Evolutionary conservation across 92 coral and sea anemone species (phyloP).

Genomic region (Parazoanthus atlanticus): DNA sequence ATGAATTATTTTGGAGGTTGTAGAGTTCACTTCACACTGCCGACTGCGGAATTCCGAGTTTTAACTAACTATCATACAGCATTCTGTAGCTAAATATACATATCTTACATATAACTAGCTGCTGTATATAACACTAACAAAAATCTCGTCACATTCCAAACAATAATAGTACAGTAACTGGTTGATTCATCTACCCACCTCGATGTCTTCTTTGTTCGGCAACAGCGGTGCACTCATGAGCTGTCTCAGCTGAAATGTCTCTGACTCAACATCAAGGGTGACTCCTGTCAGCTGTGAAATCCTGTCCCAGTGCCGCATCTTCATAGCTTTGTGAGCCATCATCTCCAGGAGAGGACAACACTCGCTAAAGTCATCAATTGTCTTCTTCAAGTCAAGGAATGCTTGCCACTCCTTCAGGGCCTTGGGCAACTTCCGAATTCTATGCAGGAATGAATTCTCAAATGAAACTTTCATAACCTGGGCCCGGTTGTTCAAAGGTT

Average conservation of each 20-base stretch:
- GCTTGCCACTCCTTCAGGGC: constrained; percentile 99
- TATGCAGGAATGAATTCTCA: constrained; percentile 30
- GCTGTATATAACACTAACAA: background rate
- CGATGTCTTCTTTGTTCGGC: constrained; percentile 98
- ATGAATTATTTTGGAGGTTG: no score
- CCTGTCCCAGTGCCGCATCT: constrained; percentile 94
- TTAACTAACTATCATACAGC: no score
- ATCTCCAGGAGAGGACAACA: constrained; percentile 97
- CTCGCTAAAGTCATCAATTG: constrained; percentile 99
- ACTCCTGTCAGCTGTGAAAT: constrained; percentile 84
- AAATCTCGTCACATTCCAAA: background rate
- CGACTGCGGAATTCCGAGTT: no score
- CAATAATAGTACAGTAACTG: background rate
- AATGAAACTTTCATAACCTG: background rate
- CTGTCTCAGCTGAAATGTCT: constrained; percentile 92
- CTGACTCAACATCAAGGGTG: constrained; percentile 95
- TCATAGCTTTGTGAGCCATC: constrained; percentile 99
- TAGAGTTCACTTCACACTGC: no score
- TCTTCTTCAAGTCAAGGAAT: constrained; percentile 95
- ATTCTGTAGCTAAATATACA: no score
- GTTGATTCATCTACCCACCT: constrained; percentile 57
- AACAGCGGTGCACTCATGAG: constrained; percentile 96
- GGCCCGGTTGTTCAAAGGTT: no score
- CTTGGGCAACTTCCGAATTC: constrained; percentile 97
- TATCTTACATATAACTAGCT: background rate